phyloP scores from a whole-genome alignment of 2,888 invertebrate species.

The Phyllotreta striolata region DNA sequence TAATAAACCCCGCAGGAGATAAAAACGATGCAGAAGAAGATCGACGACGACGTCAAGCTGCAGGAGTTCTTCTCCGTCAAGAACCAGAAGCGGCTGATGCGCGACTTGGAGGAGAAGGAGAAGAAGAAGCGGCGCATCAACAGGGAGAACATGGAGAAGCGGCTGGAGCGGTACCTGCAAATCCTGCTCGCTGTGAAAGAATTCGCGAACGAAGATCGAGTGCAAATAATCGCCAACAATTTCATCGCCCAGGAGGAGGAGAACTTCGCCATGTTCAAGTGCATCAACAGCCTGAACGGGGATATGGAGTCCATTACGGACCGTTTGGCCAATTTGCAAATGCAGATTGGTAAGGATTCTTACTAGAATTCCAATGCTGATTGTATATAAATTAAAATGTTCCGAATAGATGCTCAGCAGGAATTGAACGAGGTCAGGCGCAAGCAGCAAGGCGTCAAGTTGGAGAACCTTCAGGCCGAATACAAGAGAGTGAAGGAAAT shows the following conservation, averaged over 20 bases:
- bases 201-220: conserved; percentile 70
- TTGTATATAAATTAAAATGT: conserved; percentile 14
- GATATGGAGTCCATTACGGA: conserved; percentile 80
- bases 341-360: conserved; percentile 69
- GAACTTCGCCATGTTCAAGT: conserved; percentile 91
- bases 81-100: conserved; percentile 80
- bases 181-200: conserved; percentile 53
- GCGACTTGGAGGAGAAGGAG: conserved; percentile 76
- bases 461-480: conserved; percentile 63
- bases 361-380: neutral
- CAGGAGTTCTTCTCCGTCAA: conserved; percentile 87
- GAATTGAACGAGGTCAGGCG: conserved; percentile 66
- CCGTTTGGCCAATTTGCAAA: conserved; percentile 69
- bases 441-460: conserved; percentile 68
- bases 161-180: conserved; percentile 45
- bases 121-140: conserved; percentile 73
- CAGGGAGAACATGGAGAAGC: conserved; percentile 73
- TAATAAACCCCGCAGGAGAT: conserved; percentile 69
- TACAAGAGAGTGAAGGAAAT: conserved; percentile 52
- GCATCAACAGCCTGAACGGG: conserved; percentile 87
- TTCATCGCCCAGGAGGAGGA: conserved; percentile 88
- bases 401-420: conserved; percentile 66
- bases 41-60: conserved; percentile 85
- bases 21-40: conserved; percentile 82
- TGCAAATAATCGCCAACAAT: conserved; percentile 73